Percentiles rank a stretch among this genome's conserved stretches.
Evolutionary conservation across 1,140 invertebrate species (phyloP).

Genomic region (Danaus melanippus): DNA sequence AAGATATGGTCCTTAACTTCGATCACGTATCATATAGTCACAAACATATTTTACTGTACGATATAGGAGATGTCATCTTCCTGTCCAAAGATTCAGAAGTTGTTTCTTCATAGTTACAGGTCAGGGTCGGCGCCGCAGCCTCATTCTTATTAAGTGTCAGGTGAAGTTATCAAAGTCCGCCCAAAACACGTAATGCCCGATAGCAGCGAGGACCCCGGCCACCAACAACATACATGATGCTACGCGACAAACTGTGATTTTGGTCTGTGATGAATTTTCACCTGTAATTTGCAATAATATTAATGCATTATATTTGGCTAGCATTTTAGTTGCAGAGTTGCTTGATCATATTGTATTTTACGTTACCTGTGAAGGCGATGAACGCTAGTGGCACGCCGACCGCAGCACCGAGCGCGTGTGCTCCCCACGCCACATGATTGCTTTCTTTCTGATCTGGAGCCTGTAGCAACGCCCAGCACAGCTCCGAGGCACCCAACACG

Average conservation of each 20-base stretch:
- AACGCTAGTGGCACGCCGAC: conserved; percentile 86
- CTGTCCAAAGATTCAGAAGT: too few species aligned
- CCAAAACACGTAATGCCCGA: conserved; percentile 26
- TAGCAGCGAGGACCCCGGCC: conserved; percentile 17
- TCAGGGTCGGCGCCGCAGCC: too few species aligned
- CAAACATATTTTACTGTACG: too few species aligned
- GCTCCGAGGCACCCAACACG: conserved; percentile 67
- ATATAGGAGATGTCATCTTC: too few species aligned
- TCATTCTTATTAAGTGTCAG: conserved; percentile 19
- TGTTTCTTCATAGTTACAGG: too few species aligned
- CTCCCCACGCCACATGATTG: conserved; percentile 80
- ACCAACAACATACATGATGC: conserved; percentile 27
- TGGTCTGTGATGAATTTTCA: conserved; percentile 34
- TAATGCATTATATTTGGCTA: too few species aligned
- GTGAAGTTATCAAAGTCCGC: conserved; percentile 25
- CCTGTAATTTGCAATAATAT: conserved; percentile 27
- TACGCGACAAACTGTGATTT: conserved; percentile 30
- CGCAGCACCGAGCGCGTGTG: conserved; percentile 85
- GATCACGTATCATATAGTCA: too few species aligned
- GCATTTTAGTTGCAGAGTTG: too few species aligned
- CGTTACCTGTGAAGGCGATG: conserved; percentile 75
- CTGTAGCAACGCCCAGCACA: conserved; percentile 55
- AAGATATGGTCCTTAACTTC: too few species aligned
- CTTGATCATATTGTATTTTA: background rate
- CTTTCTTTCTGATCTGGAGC: conserved; percentile 59